Conservation (phyloP, 2,797 vertebrate genomes). For the Microctenopoma stevenorrisi region DNA sequence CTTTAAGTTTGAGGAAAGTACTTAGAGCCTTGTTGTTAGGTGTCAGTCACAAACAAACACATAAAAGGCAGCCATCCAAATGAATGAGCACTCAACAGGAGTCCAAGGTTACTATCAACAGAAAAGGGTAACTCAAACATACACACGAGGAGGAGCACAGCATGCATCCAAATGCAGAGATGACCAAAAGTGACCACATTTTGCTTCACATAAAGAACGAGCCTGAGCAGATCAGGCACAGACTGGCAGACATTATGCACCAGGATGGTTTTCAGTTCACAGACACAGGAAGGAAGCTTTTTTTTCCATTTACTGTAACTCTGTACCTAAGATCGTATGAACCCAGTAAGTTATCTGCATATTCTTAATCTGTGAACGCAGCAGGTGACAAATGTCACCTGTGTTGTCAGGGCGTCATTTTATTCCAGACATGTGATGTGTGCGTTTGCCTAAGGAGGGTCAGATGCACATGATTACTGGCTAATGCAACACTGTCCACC, state of each 20-base stretch:
- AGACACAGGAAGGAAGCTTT: slow-evolving; percentile 5
- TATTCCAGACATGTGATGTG: slow-evolving; percentile 24
- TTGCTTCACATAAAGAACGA: slow-evolving; percentile 53
- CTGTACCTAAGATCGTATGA: neutral
- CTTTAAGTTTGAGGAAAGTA: neutral
- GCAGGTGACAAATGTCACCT: slow-evolving; percentile 34
- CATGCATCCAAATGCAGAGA: slow-evolving; percentile 18
- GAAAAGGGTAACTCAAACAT: slow-evolving; percentile 19
- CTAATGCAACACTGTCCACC: neutral
- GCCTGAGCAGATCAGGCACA: slow-evolving; percentile 57
- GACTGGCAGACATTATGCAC: slow-evolving; percentile 71
- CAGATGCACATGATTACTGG: slow-evolving; percentile 21
- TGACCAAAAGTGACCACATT: slow-evolving; percentile 55
- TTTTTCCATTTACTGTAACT: neutral
- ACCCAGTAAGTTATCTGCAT: neutral
- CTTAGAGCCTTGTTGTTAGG: slow-evolving; percentile 7
- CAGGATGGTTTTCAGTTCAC: slow-evolving; percentile 38
- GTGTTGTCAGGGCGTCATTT: slow-evolving; percentile 34
- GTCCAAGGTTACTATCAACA: slow-evolving; percentile 45
- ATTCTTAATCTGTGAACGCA: neutral
- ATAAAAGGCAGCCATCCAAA: slow-evolving; percentile 25
- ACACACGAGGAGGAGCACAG: neutral
- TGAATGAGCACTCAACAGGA: slow-evolving; percentile 33
- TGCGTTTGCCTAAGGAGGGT: slow-evolving; percentile 72
- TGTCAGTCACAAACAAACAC: slow-evolving; percentile 7